Percentiles rank a stretch among this genome's conserved stretches.
Evolutionary conservation across 2,888 invertebrate genomes (phyloP).

Genomic region (Drosophila affinis): DNA sequence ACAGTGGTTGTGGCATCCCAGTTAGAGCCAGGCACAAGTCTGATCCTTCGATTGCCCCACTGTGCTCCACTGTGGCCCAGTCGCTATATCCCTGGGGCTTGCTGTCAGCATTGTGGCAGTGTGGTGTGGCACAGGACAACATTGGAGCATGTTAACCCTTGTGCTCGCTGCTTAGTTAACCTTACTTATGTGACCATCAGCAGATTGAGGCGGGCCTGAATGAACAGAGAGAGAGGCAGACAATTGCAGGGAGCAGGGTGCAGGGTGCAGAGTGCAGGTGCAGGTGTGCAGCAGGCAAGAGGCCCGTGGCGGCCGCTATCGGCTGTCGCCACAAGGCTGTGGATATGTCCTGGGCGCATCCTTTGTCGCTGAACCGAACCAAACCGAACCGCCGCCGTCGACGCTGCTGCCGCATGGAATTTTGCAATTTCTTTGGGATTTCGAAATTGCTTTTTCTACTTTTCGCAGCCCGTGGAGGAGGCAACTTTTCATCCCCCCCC

Average conservation of each 20-base stretch:
- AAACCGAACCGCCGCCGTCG: constrained; percentile 2
- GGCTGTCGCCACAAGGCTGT: constrained; percentile 49
- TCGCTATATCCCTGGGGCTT: constrained; percentile 24
- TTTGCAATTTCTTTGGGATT: constrained; percentile 80
- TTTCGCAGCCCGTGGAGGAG: constrained; percentile 58
- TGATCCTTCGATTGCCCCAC: constrained; percentile 5
- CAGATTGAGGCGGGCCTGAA: constrained; percentile 18
- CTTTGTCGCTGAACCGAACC: constrained; percentile 43
- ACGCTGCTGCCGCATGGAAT: constrained; percentile 72
- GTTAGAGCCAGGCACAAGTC: too few species aligned
- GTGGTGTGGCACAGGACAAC: constrained; percentile 17
- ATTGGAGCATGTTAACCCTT: constrained; percentile 60
- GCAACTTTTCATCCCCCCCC: constrained; percentile 42
- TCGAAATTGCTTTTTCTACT: constrained; percentile 81
- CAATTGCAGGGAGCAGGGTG: constrained; percentile 53
- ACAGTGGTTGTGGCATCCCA: constrained; percentile 22
- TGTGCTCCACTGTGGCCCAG: constrained; percentile 18
- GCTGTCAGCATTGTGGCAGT: constrained; percentile 19
- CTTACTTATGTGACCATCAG: constrained; percentile 55
- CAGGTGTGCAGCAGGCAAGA: constrained; percentile 19
- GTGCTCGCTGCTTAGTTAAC: constrained; percentile 67
- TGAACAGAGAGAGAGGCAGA: constrained; percentile 4
- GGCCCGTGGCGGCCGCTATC: constrained; percentile 47
- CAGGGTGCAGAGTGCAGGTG: constrained; percentile 45
- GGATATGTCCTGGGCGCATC: constrained; percentile 43